phyloP scores from a whole-genome alignment of 2,113 vertebrate genomes.

The Pterocles orientalis region DNA sequence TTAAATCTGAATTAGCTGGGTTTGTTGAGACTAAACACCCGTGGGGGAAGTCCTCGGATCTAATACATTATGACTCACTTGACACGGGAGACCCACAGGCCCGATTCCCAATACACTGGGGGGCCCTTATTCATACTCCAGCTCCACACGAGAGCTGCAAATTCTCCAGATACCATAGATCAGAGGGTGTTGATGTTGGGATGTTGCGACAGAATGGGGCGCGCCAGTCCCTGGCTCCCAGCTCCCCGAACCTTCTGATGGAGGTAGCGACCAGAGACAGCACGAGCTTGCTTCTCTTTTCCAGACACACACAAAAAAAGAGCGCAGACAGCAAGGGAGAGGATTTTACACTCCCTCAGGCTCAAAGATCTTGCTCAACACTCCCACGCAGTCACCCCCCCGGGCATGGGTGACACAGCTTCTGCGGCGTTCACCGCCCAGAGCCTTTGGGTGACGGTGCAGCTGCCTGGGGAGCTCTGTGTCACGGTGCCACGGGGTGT shows the following conservation, averaged over 20 bases:
- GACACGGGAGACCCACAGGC: conserved; percentile 66
- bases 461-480: rapidly evolving
- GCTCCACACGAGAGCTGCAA: conserved; percentile 60
- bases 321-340: neutral
- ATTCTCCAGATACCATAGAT: conserved; percentile 47
- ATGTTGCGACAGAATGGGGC: conserved; percentile 31
- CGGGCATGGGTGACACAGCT: neutral
- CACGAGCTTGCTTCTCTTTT: neutral
- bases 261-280: rapidly evolving
- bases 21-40: conserved; percentile 78
- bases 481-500: neutral
- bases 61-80: conserved; percentile 73
- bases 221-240: neutral
- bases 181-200: conserved; percentile 67
- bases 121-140: conserved; percentile 53
- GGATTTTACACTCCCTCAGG: neutral
- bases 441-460: rapidly evolving
- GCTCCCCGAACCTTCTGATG: neutral
- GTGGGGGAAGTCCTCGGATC: conserved; percentile 68
- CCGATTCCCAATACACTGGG: conserved; percentile 63
- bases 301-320: neutral
- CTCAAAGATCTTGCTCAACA: conserved; percentile 14
- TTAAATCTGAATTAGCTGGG: conserved; percentile 78
- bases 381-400: neutral
- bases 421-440: rapidly evolving